Evolutionary conservation across 2,888 invertebrate genomes (phyloP), one percentile per base, ranked within the genome.

Genomic region (Chesias legatella): DNA sequence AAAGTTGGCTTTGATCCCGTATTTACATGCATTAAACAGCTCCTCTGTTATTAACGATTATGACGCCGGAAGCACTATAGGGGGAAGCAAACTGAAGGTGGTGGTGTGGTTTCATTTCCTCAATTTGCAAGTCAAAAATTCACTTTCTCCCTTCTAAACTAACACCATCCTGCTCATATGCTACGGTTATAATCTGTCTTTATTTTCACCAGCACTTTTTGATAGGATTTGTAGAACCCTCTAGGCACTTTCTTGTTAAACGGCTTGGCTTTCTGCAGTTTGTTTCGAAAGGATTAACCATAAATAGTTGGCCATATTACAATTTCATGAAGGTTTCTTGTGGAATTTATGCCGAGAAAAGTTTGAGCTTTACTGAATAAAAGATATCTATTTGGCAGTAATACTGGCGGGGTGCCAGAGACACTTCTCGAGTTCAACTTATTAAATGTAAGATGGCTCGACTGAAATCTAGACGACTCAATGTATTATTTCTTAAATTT

Each of bases 81-180:
- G 67, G 70, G 72, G 75, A 67, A 73, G 61, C 57, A 60, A 62
- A 69, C 72, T 13, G 63, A 69, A 72, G 69, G 68, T 71, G 62
- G 69, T 67, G 70, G 21, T 3, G 22, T 20, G 8, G 79, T 73
- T 80, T 79, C 81, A 83, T 81, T 84, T 80, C 72, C 74, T 75
- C 75, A 61, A 86, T 86, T 88, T 84, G 85, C 85, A 88, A 88
- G 84, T 83, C 84, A 81, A 86, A 86, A 84, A 81, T 79, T 72
- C 67, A 73, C 74, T 76, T 66, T 67, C 73, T 67, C 73, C 70
- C 68, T 57, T 47, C 48, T 36, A 53, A 48, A 44, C 63, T 62
- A 64, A 53, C 28, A 44, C 48, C 61, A 49, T 53, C 50, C 51
- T 57, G 34, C 53, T 9, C 45, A 6, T 7, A 33, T 21, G 10